Base-by-base conservation (phyloP, 1,140 invertebrate genomes). In the Mylabris phalerata region DNA sequence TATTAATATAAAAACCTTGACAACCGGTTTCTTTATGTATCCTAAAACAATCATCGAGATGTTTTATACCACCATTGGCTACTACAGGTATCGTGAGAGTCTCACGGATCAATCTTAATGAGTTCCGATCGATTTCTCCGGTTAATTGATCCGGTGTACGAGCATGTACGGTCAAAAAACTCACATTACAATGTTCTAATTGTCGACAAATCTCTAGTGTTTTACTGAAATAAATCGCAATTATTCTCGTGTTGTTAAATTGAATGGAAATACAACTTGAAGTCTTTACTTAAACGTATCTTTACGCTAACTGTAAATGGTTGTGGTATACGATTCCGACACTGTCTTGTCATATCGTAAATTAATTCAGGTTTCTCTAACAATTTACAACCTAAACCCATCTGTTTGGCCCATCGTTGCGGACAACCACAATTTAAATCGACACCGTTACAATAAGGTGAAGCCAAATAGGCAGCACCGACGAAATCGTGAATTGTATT, bases 401-500 rank as follows among this genome's bases (percentile, higher is more conserved):
- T 88, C 68, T 88, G 82, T 71, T 93, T 88, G 0, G 94, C 95
- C 94, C 94, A 98, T 58, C 85, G 80, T 75, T 98, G 95, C 9
- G 96, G 95, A 70, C 96, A 98, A 6, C 96, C 95, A 80, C 95
- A 98, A 72, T 98, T 98, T 38, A 98, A 77, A 79, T 98, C 95
- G 2, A 95, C 86, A 24, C 95, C 95, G 81, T 93, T 87, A 48
- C 85, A 84, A 79, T 88, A 97, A 78, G 86, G 85, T 65, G 85
- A 84, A 45, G 97, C 83, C 60, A 97, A 77, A 78, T 90, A 84
- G 11, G 93, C 81, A 44, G 94, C 93, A 66, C 82, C 79, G 4
- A 90, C 82, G 77, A 98, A 95, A 71, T 97, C 92, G 58, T 83
- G 71, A 0, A 84, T 73, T 73, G 85, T 86, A 66, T 91, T 93